Evolutionary conservation across 2,113 vertebrate genomes (phyloP).

Genomic region (Ahaetulla prasina): DNA sequence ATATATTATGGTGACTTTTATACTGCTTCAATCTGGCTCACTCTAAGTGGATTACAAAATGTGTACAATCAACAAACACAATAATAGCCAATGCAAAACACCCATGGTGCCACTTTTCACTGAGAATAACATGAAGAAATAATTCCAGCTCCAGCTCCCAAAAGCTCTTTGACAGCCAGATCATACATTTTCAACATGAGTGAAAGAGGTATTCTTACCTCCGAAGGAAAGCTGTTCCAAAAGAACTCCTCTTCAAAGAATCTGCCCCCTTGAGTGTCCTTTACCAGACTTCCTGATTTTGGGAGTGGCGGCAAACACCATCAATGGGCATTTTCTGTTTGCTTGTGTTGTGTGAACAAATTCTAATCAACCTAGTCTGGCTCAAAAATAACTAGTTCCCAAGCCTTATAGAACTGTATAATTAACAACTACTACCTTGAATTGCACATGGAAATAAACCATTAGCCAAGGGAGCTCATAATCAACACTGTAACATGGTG

Average conservation of each 20-base stretch:
- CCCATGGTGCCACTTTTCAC: background rate
- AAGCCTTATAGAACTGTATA: background rate
- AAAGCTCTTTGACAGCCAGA: background rate
- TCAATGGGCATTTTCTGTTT: background rate
- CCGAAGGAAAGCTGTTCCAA: background rate
- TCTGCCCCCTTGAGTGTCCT: background rate
- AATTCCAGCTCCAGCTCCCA: background rate
- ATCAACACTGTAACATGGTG: background rate
- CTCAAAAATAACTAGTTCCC: background rate
- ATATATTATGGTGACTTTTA: background rate
- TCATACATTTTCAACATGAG: background rate
- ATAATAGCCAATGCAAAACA: background rate
- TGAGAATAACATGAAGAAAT: background rate
- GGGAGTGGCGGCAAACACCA: background rate
- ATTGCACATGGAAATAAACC: background rate
- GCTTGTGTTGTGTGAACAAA: background rate
- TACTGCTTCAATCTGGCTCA: background rate
- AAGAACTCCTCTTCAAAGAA: background rate
- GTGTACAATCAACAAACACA: background rate
- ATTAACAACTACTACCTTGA: background rate
- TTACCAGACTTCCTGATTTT: background rate
- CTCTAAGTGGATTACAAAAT: background rate
- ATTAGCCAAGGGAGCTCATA: background rate
- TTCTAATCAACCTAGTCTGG: background rate
- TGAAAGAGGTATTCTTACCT: background rate